Percentiles rank a stretch among this genome's conserved stretches.
Conservation (phyloP, 2,797 vertebrate genomes). For the Acomys russatus region DNA sequence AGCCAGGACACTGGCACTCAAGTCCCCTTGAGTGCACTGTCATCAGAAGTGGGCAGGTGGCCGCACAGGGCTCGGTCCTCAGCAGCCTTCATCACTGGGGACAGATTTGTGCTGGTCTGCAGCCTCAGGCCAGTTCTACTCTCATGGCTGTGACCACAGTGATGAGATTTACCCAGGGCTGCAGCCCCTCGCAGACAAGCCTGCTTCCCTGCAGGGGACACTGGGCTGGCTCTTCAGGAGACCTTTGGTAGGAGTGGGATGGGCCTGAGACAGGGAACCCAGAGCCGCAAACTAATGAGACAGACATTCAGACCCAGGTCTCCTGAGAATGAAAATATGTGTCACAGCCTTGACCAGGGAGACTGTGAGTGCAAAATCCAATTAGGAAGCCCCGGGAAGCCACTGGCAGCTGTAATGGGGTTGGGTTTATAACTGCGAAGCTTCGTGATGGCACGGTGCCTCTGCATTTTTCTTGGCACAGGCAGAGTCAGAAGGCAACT, state of each 20-base stretch:
- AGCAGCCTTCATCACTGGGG: background rate
- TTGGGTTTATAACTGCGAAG: background rate
- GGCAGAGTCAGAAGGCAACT: background rate
- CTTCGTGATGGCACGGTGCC: background rate
- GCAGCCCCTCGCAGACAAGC: background rate
- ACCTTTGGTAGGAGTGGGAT: background rate
- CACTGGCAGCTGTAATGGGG: background rate
- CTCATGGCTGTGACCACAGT: background rate
- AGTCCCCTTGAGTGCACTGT: background rate
- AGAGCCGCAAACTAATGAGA: background rate
- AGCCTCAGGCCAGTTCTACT: background rate
- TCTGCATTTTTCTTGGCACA: background rate
- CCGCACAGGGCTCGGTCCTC: background rate
- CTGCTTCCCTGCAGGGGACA: background rate
- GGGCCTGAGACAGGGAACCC: background rate
- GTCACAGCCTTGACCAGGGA: background rate
- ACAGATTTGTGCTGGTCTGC: background rate
- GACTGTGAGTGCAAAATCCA: background rate
- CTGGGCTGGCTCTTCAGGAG: background rate
- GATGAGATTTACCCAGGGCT: background rate
- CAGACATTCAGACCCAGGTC: background rate
- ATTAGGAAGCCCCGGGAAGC: background rate
- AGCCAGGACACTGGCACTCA: background rate
- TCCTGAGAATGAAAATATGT: background rate
- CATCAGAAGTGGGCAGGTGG: background rate